Conservation (phyloP, 2,888 invertebrate species). For the Synanthedon andrenaeformis region DNA sequence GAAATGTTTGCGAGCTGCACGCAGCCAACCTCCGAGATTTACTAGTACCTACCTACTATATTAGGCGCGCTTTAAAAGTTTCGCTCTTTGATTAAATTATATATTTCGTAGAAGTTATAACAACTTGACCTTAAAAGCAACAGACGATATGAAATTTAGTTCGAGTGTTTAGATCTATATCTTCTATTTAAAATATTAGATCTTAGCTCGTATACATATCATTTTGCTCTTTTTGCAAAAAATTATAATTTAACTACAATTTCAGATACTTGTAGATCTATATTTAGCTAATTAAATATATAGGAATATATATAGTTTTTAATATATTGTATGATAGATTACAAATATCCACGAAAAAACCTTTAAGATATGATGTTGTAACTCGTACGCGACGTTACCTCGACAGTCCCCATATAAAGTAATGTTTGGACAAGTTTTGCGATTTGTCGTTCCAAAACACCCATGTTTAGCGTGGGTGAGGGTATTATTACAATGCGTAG, state of each 20-base stretch:
- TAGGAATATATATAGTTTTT: background rate
- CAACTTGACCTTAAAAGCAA: no score
- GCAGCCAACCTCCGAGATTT: conserved; percentile 3
- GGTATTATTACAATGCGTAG: conserved; percentile 1
- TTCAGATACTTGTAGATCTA: no score
- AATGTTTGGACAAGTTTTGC: background rate
- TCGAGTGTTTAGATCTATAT: no score
- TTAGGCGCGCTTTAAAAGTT: conserved; percentile 3
- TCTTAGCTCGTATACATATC: no score
- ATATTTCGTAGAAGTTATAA: background rate
- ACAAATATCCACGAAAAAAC: no score
- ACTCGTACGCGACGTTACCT: background rate
- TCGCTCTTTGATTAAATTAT: conserved; percentile 2
- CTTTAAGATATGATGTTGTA: no score
- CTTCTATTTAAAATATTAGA: no score
- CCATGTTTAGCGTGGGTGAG: conserved; percentile 1
- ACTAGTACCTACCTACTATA: conserved; percentile 1
- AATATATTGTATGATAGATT: no score
- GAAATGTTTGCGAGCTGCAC: conserved; percentile 4
- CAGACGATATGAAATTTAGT: no score
- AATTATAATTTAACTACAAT: no score
- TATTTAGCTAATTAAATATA: background rate
- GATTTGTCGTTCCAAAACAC: background rate
- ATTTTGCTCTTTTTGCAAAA: no score
- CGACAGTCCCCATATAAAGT: background rate